Percentiles rank a stretch among this genome's conserved stretches.
Conservation (phyloP, 2,797 vertebrate species). For the Argentina silus region DNA sequence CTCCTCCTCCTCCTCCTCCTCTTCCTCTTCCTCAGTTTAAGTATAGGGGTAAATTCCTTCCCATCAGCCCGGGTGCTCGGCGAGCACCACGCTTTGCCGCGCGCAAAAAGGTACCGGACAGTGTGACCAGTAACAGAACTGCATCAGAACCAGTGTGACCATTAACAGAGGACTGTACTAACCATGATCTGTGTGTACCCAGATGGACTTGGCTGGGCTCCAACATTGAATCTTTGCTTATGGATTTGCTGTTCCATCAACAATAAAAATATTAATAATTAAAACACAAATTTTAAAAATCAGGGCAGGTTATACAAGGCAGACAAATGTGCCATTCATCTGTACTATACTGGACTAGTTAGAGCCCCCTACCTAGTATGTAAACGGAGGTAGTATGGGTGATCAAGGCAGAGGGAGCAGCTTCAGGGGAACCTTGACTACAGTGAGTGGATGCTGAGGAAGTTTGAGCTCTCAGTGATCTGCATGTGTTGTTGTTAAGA, state of each 20-base stretch:
- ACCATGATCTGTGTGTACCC: conserved; percentile 24
- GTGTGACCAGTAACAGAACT: conserved; percentile 24
- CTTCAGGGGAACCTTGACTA: not conserved
- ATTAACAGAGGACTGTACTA: not conserved
- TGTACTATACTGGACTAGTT: too few species aligned
- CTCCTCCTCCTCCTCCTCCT: conserved; percentile 34
- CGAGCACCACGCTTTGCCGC: conserved; percentile 78
- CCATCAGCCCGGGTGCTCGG: conserved; percentile 79
- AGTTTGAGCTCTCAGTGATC: conserved; percentile 2
- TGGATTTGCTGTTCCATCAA: not conserved
- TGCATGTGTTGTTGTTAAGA: conserved; percentile 15
- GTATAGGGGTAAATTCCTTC: conserved; percentile 81
- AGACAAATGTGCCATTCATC: too few species aligned
- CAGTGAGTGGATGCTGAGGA: not conserved
- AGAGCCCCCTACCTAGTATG: too few species aligned
- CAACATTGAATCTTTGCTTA: not conserved
- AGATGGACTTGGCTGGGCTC: not conserved
- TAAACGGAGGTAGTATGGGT: too few species aligned
- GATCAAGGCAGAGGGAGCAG: too few species aligned
- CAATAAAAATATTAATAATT: too few species aligned
- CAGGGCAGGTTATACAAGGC: too few species aligned
- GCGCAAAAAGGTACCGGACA: conserved; percentile 75
- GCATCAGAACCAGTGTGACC: not conserved
- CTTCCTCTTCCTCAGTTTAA: conserved; percentile 73
- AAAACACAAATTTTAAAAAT: too few species aligned